These are phyloP conservation scores for Lacanobia oleracea DNA, from an alignment of 2,888 invertebrate species.

Conservation along the genomic window DNA sequence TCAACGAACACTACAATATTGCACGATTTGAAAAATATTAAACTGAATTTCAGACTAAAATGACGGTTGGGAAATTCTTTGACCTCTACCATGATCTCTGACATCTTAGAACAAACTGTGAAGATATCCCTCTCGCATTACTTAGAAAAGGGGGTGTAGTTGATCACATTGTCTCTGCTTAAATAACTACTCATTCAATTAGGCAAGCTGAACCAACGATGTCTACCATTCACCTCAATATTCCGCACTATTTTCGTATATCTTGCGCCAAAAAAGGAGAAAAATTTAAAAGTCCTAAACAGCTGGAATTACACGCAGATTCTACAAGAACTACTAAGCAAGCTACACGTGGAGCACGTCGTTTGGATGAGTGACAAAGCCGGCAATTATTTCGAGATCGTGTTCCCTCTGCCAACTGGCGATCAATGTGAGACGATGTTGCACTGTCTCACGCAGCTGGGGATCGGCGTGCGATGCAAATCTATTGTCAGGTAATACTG, in stretches of 20 bases:
- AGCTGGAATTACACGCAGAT: constrained; percentile 84
- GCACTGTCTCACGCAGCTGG: constrained; percentile 93
- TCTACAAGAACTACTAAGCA: constrained; percentile 92
- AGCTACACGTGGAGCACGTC: constrained; percentile 92
- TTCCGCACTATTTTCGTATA: neutral
- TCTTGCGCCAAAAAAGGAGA: neutral
- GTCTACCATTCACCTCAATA: too few relatives aligned
- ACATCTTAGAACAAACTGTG: neutral
- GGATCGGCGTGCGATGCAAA: constrained; percentile 92
- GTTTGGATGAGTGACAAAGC: constrained; percentile 93
- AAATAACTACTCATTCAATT: too few relatives aligned
- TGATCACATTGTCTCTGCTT: too few relatives aligned
- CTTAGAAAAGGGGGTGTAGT: too few relatives aligned
- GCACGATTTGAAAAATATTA: neutral
- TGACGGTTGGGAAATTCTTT: neutral
- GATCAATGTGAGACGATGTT: constrained; percentile 94
- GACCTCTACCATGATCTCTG: too few relatives aligned
- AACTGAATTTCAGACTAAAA: neutral
- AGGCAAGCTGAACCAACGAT: too few relatives aligned
- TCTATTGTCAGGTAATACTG: constrained; percentile 92
- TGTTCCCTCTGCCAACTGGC: constrained; percentile 93
- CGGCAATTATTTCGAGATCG: constrained; percentile 93
- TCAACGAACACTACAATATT: neutral
- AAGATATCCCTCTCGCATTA: too few relatives aligned
- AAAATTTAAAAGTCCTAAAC: neutral